Evolutionary conservation across 2,113 vertebrate genomes (phyloP).

Genomic region (Rhynchopsitta pachyrhyncha): DNA sequence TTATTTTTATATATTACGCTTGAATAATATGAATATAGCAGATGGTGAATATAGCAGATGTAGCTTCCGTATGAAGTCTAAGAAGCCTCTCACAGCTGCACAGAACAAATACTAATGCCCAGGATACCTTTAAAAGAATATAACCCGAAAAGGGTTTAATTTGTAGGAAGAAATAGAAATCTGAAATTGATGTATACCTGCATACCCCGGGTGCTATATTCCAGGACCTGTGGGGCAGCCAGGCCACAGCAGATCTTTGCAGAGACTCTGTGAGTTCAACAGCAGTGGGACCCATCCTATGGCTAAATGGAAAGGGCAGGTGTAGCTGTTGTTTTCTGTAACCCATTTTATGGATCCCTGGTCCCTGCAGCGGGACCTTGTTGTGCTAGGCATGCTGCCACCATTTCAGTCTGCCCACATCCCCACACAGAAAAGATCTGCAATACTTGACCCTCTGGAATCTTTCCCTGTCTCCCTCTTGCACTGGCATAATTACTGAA

Average conservation of each 20-base stretch:
- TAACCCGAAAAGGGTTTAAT: slow-evolving; percentile 4
- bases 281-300: not conserved
- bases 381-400: not conserved
- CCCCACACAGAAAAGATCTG: not conserved
- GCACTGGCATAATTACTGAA: not conserved
- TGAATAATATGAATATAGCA: not conserved
- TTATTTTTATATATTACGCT: slow-evolving; percentile 17
- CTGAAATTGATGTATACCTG: not conserved
- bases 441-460: not conserved
- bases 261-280: not conserved
- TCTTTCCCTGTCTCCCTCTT: not conserved
- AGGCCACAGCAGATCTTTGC: not conserved
- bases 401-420: not conserved
- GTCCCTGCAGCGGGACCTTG: not conserved
- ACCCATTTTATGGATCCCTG: not conserved
- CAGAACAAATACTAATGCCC: not conserved
- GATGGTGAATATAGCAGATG: slow-evolving; percentile 19
- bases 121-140: slow-evolving; percentile 10
- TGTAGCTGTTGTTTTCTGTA: not conserved
- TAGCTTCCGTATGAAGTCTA: slow-evolving; percentile 6
- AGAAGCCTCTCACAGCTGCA: slow-evolving; percentile 16
- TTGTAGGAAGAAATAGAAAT: slow-evolving; percentile 41
- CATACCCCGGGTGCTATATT: not conserved
- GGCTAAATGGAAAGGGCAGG: not conserved
- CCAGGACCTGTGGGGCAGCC: not conserved